phyloP scores from a whole-genome alignment of 2,113 vertebrate species.

The Marcusenius ussheri region DNA sequence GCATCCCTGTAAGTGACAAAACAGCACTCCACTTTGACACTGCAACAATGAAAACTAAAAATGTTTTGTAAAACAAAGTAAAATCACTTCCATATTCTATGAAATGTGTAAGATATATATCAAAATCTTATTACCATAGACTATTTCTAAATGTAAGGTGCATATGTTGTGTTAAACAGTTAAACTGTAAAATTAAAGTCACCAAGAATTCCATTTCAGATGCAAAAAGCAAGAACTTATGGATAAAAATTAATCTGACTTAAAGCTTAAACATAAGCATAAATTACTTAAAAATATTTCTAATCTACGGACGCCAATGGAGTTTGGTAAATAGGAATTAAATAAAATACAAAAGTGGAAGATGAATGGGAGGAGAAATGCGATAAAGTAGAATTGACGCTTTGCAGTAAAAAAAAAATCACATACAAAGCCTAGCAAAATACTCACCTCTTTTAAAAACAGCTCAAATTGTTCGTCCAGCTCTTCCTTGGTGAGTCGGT shows the following conservation, averaged over 20 bases:
- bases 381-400: neutral
- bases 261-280: neutral
- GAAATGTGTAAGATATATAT: neutral
- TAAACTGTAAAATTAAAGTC: neutral
- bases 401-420: neutral
- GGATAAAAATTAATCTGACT: neutral
- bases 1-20: neutral
- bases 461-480: constrained; percentile 87
- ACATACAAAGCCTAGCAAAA: neutral
- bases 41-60: neutral
- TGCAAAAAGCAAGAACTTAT: neutral
- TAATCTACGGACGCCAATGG: no score
- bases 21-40: neutral
- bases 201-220: neutral
- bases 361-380: neutral
- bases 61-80: neutral
- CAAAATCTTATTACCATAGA: neutral
- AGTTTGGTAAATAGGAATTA: neutral
- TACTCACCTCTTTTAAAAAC: constrained; percentile 83
- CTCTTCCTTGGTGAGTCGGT: constrained; percentile 66
- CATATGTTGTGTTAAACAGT: neutral
- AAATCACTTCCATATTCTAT: neutral
- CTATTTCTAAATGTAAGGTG: neutral
- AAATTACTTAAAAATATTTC: neutral
- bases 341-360: neutral